phyloP scores from a whole-genome alignment of 2,797 vertebrate species.

The Gymnocypris eckloni region DNA sequence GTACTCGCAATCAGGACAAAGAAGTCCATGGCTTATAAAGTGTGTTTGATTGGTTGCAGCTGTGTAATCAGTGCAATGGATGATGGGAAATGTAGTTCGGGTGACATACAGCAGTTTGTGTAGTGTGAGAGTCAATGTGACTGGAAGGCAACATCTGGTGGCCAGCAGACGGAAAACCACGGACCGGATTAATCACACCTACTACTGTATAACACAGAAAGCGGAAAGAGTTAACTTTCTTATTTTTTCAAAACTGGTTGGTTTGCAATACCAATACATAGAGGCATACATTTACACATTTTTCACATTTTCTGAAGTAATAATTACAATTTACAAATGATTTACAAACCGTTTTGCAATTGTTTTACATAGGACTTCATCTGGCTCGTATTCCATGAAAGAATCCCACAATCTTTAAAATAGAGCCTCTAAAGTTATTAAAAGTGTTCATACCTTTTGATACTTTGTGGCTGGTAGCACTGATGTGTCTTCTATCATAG shows the following conservation, averaged over 20 bases:
- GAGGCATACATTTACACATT: neutral
- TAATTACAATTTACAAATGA: neutral
- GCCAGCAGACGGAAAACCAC: too few relatives aligned
- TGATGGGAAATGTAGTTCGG: too few relatives aligned
- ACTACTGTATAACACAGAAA: neutral
- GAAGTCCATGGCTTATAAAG: too few relatives aligned
- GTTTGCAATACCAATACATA: neutral
- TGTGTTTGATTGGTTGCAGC: too few relatives aligned
- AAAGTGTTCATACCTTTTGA: neutral
- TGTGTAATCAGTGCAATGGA: too few relatives aligned
- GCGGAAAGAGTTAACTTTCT: neutral
- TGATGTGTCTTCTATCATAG: conserved; percentile 60
- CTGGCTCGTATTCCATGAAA: neutral
- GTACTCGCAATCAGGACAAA: too few relatives aligned
- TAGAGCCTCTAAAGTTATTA: neutral
- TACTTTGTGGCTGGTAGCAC: conserved; percentile 68
- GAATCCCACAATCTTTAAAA: neutral
- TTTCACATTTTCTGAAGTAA: neutral
- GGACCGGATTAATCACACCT: too few relatives aligned
- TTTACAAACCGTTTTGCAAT: neutral
- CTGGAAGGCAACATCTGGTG: too few relatives aligned
- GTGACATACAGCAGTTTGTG: too few relatives aligned
- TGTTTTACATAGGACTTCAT: neutral
- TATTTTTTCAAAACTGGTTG: too few relatives aligned
- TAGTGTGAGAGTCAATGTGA: too few relatives aligned